A percentile compares a stretch with the other conserved stretches of the same genome.
These are phyloP conservation scores for Meriones unguiculatus DNA, from an alignment of 2,113 vertebrate genomes.

Conservation along the genomic window DNA sequence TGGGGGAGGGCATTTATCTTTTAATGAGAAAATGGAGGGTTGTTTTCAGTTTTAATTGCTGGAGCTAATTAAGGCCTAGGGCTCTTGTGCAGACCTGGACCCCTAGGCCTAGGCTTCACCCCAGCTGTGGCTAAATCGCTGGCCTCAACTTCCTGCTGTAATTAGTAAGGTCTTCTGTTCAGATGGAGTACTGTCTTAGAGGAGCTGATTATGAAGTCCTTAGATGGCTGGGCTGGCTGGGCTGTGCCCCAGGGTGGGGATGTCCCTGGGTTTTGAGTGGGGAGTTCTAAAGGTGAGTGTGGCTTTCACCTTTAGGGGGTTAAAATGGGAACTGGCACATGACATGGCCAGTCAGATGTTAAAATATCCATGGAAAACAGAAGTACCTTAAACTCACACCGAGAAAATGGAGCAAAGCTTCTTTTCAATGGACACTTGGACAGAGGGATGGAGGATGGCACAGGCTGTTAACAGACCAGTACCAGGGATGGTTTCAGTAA, in stretches of 20 bases:
- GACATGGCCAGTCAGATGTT: slow-evolving; percentile 51
- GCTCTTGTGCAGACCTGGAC: slow-evolving; percentile 69
- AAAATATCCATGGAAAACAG: slow-evolving; percentile 75
- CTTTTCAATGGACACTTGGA: slow-evolving; percentile 67
- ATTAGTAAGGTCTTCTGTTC: slow-evolving; percentile 84
- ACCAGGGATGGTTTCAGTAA: background rate
- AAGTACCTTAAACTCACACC: slow-evolving; percentile 79
- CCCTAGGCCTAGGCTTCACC: slow-evolving; percentile 74
- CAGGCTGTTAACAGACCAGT: background rate
- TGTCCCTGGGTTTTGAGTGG: slow-evolving; percentile 79
- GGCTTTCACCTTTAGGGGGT: slow-evolving; percentile 82
- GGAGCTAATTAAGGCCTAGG: slow-evolving; percentile 85
- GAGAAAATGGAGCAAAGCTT: slow-evolving; percentile 66
- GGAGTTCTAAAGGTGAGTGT: slow-evolving; percentile 80
- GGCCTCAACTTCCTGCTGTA: slow-evolving; percentile 86
- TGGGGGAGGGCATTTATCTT: slow-evolving; percentile 83
- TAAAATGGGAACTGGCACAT: slow-evolving; percentile 81
- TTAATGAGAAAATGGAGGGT: slow-evolving; percentile 88
- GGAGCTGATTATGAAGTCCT: slow-evolving; percentile 88
- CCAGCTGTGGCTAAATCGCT: slow-evolving; percentile 74
- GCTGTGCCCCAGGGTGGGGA: slow-evolving; percentile 27
- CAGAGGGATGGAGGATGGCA: background rate
- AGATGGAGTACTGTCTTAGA: slow-evolving; percentile 88
- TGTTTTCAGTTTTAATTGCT: slow-evolving; percentile 86
- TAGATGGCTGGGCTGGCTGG: slow-evolving; percentile 82